These are phyloP conservation scores for Selenia dentaria DNA, from an alignment of 2,888 invertebrate species.

Conservation along the genomic window DNA sequence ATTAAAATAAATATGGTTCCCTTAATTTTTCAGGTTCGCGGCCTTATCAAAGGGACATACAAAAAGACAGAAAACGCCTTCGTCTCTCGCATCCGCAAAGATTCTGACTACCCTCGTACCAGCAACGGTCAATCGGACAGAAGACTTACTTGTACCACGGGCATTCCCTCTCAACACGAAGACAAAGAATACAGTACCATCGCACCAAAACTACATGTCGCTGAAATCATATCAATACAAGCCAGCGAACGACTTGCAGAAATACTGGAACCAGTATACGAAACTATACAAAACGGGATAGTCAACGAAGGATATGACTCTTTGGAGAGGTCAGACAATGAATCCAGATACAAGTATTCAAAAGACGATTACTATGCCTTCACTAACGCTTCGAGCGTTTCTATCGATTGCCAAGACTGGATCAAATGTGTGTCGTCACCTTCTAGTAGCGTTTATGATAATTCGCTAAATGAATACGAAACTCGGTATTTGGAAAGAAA, in stretches of 20 bases:
- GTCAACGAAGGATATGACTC: slow-evolving; percentile 63
- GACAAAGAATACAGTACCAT: slow-evolving; percentile 51
- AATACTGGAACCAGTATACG: slow-evolving; percentile 74
- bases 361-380: slow-evolving; percentile 66
- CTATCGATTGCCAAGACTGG: slow-evolving; percentile 71
- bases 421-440: slow-evolving; percentile 60
- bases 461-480: slow-evolving; percentile 59
- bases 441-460: slow-evolving; percentile 60
- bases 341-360: slow-evolving; percentile 51
- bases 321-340: slow-evolving; percentile 55
- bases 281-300: slow-evolving; percentile 63
- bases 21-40: slow-evolving; percentile 63
- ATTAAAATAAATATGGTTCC: too few relatives aligned
- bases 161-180: slow-evolving; percentile 51
- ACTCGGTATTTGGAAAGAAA: slow-evolving; percentile 50
- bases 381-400: slow-evolving; percentile 65
- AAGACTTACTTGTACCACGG: slow-evolving; percentile 69
- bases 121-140: slow-evolving; percentile 56
- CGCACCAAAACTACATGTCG: slow-evolving; percentile 66
- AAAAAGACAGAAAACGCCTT: slow-evolving; percentile 72
- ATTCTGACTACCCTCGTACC: slow-evolving; percentile 51
- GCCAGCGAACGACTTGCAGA: slow-evolving; percentile 71
- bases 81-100: slow-evolving; percentile 61
- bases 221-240: slow-evolving; percentile 77
- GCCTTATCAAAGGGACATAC: slow-evolving; percentile 70